Percentiles rank a stretch among this genome's conserved stretches.
These are phyloP conservation scores for Tinea trinotella DNA, from an alignment of 2,888 invertebrate genomes.

Conservation along the genomic window DNA sequence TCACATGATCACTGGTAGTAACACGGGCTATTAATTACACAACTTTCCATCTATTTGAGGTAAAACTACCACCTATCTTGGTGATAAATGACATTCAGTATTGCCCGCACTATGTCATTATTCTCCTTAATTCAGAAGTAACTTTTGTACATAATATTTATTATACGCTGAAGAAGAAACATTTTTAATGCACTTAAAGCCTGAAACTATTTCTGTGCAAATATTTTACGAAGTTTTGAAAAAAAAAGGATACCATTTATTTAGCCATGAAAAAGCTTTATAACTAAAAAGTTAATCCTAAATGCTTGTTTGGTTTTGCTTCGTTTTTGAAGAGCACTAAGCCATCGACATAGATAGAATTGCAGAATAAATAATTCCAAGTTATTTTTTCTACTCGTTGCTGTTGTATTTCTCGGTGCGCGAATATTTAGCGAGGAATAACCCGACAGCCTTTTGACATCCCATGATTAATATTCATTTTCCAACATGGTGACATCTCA, in stretches of 20 bases:
- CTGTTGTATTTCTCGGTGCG: slow-evolving; percentile 5
- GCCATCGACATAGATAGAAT: neutral
- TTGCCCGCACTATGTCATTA: no score
- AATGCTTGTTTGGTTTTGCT: neutral
- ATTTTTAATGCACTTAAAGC: no score
- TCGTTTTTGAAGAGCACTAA: neutral
- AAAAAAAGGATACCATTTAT: no score
- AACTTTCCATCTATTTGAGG: neutral
- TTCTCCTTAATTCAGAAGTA: no score
- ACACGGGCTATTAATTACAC: slow-evolving; percentile 12
- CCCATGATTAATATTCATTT: slow-evolving; percentile 17
- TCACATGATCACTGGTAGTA: neutral
- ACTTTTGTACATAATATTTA: no score
- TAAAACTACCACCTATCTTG: neutral
- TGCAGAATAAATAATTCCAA: slow-evolving; percentile 2
- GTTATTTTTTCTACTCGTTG: neutral
- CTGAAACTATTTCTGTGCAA: no score
- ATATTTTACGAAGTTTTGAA: no score
- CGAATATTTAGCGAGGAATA: slow-evolving; percentile 12
- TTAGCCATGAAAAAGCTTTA: neutral
- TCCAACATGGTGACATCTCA: slow-evolving; percentile 17
- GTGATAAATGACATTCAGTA: neutral
- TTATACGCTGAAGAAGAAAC: no score
- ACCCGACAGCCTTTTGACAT: slow-evolving; percentile 17
- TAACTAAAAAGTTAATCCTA: neutral